Percentiles rank a stretch among this genome's conserved stretches.
These are phyloP conservation scores for Lanistes nyassanus DNA, from an alignment of 1,140 invertebrate genomes.

Conservation along the genomic window DNA sequence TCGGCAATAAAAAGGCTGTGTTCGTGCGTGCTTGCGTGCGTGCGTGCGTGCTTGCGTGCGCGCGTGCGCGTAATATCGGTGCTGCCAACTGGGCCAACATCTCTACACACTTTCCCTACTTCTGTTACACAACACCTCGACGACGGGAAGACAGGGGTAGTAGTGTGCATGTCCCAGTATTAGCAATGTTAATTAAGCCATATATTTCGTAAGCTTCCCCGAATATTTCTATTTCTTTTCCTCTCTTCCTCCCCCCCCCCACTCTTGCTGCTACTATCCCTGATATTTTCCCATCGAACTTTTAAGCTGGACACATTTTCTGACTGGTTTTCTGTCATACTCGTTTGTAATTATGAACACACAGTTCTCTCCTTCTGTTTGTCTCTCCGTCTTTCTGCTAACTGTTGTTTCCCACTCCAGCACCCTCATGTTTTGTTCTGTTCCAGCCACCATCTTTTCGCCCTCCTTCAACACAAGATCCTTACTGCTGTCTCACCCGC, in stretches of 20 bases:
- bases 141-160: no score
- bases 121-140: background rate
- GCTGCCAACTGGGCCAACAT: background rate
- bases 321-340: no score
- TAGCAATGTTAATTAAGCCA: no score
- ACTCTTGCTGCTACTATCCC: background rate
- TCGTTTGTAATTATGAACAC: no score
- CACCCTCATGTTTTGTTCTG: background rate
- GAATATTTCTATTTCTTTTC: background rate
- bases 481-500: no score
- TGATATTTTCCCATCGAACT: background rate
- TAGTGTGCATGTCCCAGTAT: no score
- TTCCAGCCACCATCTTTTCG: background rate
- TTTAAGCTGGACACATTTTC: background rate
- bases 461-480: no score
- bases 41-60: slow-evolving; percentile 1
- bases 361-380: background rate
- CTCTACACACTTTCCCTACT: background rate
- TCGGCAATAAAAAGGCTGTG: background rate
- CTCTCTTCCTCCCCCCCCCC: background rate
- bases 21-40: background rate
- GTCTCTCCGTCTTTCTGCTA: background rate
- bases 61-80: background rate
- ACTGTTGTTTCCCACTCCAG: background rate
- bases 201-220: background rate